Base-by-base conservation (phyloP, 2,113 vertebrate species). In the Sander vitreus region DNA sequence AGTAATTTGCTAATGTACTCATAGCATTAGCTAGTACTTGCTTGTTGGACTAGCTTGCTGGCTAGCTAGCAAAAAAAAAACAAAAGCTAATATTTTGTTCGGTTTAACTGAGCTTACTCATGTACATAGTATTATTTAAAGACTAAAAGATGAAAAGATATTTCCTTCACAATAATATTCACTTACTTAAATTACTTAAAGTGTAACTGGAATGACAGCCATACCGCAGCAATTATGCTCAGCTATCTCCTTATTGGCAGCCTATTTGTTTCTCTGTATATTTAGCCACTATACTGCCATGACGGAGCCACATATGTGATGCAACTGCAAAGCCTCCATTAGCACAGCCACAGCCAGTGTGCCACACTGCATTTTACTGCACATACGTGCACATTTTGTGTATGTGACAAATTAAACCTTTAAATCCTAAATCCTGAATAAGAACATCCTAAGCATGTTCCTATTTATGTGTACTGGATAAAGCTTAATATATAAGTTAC, bases 301-400 rank as follows among this genome's bases (percentile, higher is more conserved):
- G 58, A 67, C 16, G 4, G 16, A 51, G 16, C n/a, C 19, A 50
- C 51, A 83, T 77, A 14, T 76, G 59, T 33, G 47, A 77, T 33
- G 60, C 51, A 13, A 18, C 25, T 8, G 25, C 59, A 64, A n/a
- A 76, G 25, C 33, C 64, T 43, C 30, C 16, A 57, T 25, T 48
- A 71, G 19, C 59, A 48, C 13, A 0, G 39, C 10, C 59, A 48
- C 13, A 0, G 39, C 10, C 39, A 75, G 43, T 21, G 16, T 14
- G 6, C 19, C 9, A 45, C 45, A 19, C 30, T 23, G 55, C 48
- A 57, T 27, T 62, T 27, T 58, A 18, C 63, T 1, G 3, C 63
- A 75, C 27, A 30, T 50, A 50, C 9, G 48, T n/a, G n/a, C n/a
- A n/a, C n/a, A n/a, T 47, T 80, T 63, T 36, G 66, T 19, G 23